phyloP scores from a whole-genome alignment of 2,113 vertebrate species.

The Pseudorasbora parva region DNA sequence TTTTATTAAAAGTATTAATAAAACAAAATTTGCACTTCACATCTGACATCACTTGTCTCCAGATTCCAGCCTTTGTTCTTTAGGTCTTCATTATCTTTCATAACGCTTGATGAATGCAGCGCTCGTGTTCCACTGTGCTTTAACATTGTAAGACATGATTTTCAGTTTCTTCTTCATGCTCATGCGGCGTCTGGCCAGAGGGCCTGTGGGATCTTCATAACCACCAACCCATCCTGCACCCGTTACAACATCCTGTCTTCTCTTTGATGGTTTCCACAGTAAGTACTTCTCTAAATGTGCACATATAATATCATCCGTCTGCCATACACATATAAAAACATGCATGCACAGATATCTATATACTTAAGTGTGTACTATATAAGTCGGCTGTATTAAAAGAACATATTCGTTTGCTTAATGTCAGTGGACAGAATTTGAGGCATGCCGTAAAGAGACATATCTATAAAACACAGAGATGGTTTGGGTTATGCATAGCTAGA shows the following conservation, averaged over 20 bases:
- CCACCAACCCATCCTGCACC: slow-evolving; percentile 35
- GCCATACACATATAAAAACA: slow-evolving; percentile 11
- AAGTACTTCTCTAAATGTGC: slow-evolving; percentile 8
- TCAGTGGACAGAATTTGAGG: background rate
- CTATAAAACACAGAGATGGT: background rate
- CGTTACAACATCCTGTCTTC: slow-evolving; percentile 63
- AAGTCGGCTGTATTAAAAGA: background rate
- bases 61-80: slow-evolving; percentile 57
- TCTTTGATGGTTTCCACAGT: slow-evolving; percentile 63
- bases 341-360: background rate
- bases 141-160: background rate
- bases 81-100: background rate
- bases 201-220: slow-evolving; percentile 3
- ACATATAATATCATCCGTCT: slow-evolving; percentile 10
- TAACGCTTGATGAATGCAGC: background rate
- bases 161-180: background rate
- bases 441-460: background rate
- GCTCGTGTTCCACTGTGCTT: slow-evolving; percentile 16
- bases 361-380: background rate
- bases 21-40: slow-evolving; percentile 46
- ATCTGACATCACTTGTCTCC: slow-evolving; percentile 60
- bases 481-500: background rate
- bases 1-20: slow-evolving; percentile 36
- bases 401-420: background rate
- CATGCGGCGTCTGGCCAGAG: slow-evolving; percentile 30